Base-by-base conservation (phyloP, 1,140 invertebrate species). In the Phortica variegata region DNA sequence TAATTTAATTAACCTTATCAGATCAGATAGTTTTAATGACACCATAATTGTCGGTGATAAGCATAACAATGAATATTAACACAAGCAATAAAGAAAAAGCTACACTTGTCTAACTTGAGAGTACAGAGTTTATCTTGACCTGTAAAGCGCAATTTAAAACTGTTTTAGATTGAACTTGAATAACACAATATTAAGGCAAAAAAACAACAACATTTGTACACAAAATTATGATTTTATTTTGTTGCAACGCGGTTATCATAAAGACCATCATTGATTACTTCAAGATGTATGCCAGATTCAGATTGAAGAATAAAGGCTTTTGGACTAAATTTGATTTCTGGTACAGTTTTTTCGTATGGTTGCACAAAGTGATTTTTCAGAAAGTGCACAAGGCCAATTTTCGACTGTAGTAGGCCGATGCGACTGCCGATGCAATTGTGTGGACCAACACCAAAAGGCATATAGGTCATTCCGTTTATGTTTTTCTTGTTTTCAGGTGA, bases 401-500 rank as follows among this genome's bases (percentile, higher is more conserved):
- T 76, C 5, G 58, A 18, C 41, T 74, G 72, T 0, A 77, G 47
- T 3, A 77, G 47, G 3, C 66, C 72, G 23, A 73, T 68, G 2
- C 73, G 52, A 17, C 71, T 78, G 84, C 87, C 88, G 54, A 90
- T 89, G 63, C 88, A 91, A 68, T 83, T 86, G 34, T 87, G 80
- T 1, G 86, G 85, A 8, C 89, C 89, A 39, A 85, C 83, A 1
- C 88, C 89, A 58, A 93, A 93, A 0, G 90, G 88, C 23, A 90
- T 65, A 66, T 84, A 91, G 0, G 82, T 78, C 55, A 78, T 83
- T 38, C 69, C 79, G 37, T 33, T 56, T 39, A 62, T 75, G 51
- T 38, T 70, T 54, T 69, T 72, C 16, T 77, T 79, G 23, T 79
- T 74, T 37, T 79, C 75, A 1, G 80, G 63, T 19, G 71, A 77